Base-by-base conservation (phyloP, 2,113 vertebrate species). In the Herpailurus yagouaroundi region DNA sequence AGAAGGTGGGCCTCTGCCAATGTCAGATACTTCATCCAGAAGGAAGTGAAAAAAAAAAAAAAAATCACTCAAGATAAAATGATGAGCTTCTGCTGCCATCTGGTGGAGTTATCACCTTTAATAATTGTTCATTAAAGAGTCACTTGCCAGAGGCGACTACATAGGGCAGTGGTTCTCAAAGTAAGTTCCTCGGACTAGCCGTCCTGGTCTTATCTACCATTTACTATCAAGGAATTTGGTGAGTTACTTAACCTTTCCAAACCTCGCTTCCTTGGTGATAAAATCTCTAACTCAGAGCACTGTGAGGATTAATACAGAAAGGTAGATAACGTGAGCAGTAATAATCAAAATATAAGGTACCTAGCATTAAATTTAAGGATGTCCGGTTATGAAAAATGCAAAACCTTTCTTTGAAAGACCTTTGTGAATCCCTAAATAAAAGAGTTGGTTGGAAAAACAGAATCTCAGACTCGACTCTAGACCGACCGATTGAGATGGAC, bases 11-110 rank as follows among this genome's bases (percentile, higher is more conserved):
- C 36, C 63, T 29, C 13, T 23, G 23, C 60, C 77, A 19, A 25
- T 3, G 19, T 15, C 15, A 13, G 8, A 12, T 5, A 21, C 8
- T 25, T 63, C 50, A 27, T 18, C 13, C 38, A 41, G 23, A 55
- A 68, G 9, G 14, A 68, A 52, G 57, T 25, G n/a, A 27, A 36
- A 41, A 41, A 41, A 41, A 38, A 38, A 38, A 38, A 41, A 41
- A 41, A 41, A 50, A 14, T 4, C 69, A 57, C 5, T 14, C 0
- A 14, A 77, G 57, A 45, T 15, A 60, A 88, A 84, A 77, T 25
- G 41, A 85, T 63, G 93, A 68, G 7, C 66, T 50, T 96, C 29
- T 97, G 80, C 96, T 95, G 97, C 96, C 97, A 52, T 33, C 96
- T 96, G 57, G 96, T 57, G 97, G 96, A 77, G 0, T 4, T 57